Conservation (phyloP, 1,140 invertebrate genomes). For the Zaprionus africanus region DNA sequence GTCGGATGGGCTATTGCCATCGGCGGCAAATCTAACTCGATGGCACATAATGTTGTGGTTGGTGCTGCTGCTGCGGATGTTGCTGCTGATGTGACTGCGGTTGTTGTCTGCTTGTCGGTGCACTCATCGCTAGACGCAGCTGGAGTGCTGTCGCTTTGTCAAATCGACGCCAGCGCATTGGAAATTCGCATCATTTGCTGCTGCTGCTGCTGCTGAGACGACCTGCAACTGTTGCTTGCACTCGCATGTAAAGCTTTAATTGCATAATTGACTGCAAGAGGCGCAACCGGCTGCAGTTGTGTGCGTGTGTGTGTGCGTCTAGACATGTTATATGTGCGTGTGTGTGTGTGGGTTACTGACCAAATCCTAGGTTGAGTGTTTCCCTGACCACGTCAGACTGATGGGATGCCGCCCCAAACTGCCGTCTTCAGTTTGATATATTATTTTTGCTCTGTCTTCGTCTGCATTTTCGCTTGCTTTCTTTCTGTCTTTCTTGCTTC, state of each 20-base stretch:
- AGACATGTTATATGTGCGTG: constrained; percentile 15
- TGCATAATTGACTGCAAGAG: constrained; percentile 79
- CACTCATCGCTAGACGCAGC: neutral
- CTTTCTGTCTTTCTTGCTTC: constrained; percentile 21
- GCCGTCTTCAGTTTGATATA: constrained; percentile 53
- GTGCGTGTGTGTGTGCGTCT: constrained; percentile 23
- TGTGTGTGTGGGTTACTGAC: constrained; percentile 7
- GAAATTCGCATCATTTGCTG: constrained; percentile 72
- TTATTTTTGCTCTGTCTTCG: constrained; percentile 20
- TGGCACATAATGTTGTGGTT: constrained; percentile 22
- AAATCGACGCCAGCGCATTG: constrained; percentile 54
- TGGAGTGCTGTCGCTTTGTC: constrained; percentile 56
- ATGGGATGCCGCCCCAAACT: constrained; percentile 52
- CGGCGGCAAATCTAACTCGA: constrained; percentile 32
- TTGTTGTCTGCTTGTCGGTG: neutral
- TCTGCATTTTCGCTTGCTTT: constrained; percentile 21
- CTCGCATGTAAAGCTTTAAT: constrained; percentile 69
- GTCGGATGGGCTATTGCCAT: constrained; percentile 4
- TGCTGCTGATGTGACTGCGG: constrained; percentile 1
- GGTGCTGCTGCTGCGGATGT: neutral
- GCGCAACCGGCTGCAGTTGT: constrained; percentile 48
- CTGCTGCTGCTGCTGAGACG: constrained; percentile 32
- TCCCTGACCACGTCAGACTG: constrained; percentile 59
- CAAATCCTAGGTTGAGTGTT: constrained; percentile 14
- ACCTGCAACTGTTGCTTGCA: constrained; percentile 65